Evolutionary conservation across 2,113 vertebrate species (phyloP).

Genomic region (Probosciger aterrimus): DNA sequence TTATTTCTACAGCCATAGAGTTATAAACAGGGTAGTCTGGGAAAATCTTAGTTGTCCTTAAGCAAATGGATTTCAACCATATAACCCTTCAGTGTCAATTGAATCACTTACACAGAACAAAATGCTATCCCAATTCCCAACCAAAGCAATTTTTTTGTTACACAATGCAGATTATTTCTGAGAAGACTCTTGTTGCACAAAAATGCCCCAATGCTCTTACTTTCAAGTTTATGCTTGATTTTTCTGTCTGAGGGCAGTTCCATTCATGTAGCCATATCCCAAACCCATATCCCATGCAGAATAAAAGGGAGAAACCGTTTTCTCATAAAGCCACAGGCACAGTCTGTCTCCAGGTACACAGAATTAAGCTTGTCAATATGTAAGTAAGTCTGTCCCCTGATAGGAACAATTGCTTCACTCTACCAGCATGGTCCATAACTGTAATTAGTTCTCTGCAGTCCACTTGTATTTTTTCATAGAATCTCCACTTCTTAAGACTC

Average conservation of each 20-base stretch:
- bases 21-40: background rate
- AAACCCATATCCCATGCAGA: background rate
- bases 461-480: background rate
- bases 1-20: background rate
- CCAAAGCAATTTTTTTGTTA: background rate
- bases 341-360: background rate
- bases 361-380: background rate
- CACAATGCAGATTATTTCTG: background rate
- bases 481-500: background rate
- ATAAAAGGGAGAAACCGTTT: background rate
- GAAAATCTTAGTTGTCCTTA: background rate
- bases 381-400: background rate
- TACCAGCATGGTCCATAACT: background rate
- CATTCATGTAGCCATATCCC: background rate
- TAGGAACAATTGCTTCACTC: background rate
- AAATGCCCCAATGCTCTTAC: background rate
- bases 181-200: background rate
- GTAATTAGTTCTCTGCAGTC: background rate
- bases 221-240: background rate
- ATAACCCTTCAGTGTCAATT: background rate
- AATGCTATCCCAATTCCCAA: background rate
- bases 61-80: background rate
- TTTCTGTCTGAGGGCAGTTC: background rate
- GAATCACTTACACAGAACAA: background rate
- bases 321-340: background rate